Evolutionary conservation across 2,888 invertebrate genomes (phyloP).

Genomic region (Euphydryas editha): DNA sequence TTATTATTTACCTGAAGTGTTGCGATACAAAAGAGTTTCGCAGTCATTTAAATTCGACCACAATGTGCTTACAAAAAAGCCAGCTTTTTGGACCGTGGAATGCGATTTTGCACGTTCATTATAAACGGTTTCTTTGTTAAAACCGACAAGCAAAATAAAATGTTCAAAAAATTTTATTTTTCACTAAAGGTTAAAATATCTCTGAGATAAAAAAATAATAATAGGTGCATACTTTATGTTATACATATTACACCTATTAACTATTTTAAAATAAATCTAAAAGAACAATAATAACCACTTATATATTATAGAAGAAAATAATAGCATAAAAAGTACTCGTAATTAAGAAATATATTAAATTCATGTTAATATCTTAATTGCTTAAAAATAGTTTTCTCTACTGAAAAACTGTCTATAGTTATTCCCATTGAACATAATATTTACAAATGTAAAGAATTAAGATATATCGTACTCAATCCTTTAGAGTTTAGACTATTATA

Average conservation of each 20-base stretch:
- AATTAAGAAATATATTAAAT: no score
- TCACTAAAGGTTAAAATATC: not conserved
- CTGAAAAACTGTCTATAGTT: no score
- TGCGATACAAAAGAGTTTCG: constrained; percentile 55
- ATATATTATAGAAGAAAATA: no score
- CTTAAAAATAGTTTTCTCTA: no score
- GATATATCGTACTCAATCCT: constrained; percentile 53
- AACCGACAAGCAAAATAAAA: constrained; percentile 27
- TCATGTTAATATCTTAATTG: no score
- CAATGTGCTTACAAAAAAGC: constrained; percentile 64
- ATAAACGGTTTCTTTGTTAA: constrained; percentile 58
- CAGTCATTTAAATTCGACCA: constrained; percentile 75
- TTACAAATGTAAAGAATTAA: not conserved
- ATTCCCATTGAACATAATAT: not conserved
- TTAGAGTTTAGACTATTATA: constrained; percentile 62
- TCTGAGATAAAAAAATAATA: not conserved
- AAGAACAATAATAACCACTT: not conserved
- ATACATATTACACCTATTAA: not conserved
- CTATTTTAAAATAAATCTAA: not conserved
- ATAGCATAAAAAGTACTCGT: no score
- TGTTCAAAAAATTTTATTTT: not conserved
- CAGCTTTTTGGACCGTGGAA: constrained; percentile 67
- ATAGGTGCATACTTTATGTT: not conserved
- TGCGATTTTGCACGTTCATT: constrained; percentile 68
- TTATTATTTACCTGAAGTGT: constrained; percentile 75